Conservation (phyloP, 2,113 vertebrate species). For the Lathamus discolor region DNA sequence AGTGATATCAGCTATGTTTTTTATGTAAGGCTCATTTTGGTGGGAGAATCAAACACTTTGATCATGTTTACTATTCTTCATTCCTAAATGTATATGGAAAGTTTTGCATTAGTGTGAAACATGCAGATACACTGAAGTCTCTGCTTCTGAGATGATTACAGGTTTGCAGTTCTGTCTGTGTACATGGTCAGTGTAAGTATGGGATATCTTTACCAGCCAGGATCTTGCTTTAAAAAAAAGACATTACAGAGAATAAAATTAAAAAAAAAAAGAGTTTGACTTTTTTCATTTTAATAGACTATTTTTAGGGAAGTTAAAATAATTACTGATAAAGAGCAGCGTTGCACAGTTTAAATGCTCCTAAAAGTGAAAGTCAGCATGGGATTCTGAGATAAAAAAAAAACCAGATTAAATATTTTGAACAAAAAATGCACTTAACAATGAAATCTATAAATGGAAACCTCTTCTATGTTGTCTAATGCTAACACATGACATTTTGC, state of each 20-base stretch:
- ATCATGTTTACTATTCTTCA: background rate
- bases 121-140: background rate
- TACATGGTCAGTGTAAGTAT: background rate
- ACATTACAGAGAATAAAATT: background rate
- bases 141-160: background rate
- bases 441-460: slow-evolving; percentile 53
- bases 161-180: background rate
- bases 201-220: background rate
- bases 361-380: slow-evolving; percentile 27
- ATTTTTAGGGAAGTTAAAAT: slow-evolving; percentile 32
- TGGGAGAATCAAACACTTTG: background rate
- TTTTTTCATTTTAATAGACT: background rate
- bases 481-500: slow-evolving; percentile 41
- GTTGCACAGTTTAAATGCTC: slow-evolving; percentile 16
- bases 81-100: background rate
- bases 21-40: background rate
- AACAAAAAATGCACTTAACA: slow-evolving; percentile 24
- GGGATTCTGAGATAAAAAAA: background rate
- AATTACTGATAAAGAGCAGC: background rate
- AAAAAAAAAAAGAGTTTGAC: background rate
- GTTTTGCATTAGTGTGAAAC: background rate
- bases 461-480: slow-evolving; percentile 29
- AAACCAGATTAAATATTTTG: slow-evolving; percentile 37
- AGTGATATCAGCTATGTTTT: background rate
- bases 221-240: background rate